Base-by-base conservation (phyloP, 2,797 vertebrate genomes). In the Dallia pectoralis region DNA sequence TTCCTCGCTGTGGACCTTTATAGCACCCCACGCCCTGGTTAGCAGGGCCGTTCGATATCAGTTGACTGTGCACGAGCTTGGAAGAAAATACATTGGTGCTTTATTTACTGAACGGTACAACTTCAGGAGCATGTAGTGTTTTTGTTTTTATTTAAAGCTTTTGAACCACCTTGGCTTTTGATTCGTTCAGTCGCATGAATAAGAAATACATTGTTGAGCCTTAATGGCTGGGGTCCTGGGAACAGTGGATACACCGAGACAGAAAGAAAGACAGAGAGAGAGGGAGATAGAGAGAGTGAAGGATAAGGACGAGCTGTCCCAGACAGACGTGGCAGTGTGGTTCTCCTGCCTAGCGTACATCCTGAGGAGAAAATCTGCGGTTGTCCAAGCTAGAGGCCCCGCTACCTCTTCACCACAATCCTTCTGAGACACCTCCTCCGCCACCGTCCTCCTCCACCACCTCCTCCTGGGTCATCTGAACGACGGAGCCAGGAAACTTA, bases 261-360 rank as follows among this genome's bases (percentile, higher is more conserved):
- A 75, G 32, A 67, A 19, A 44, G 3, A 40, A 62, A 7, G 65
- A 22, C 66, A 73, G 19, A 66, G 53, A 33, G 25, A 73, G 33
- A 15, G n/a, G 73, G 78, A 82, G 87, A 87, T 87, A 87, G 89
- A 80, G 19, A 66, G 65, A 33, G 25, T 70, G 48, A 15, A 29
- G 74, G 78, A 82, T 85, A 87, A 80, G 75, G 81, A 78, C 76
- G 84, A 82, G 79, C 75, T 76, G 80, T 86, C 82, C 86, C 90
- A 91, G 86, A 89, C 88, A 89, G 91, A 89, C 85, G 83, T 78
- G 82, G 87, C 25, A 86, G 86, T 88, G 89, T 78, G 83, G 85
- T 93, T 92, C 89, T 78, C 84, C 87, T 93, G 92, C 89, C 90
- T 92, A 67, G 76, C 82, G 86, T 86, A 89, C 89, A 91, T 92